Percentiles rank a stretch among this genome's conserved stretches.
Conservation (phyloP, 1,140 invertebrate species). For the Tetragnatha versicolor region DNA sequence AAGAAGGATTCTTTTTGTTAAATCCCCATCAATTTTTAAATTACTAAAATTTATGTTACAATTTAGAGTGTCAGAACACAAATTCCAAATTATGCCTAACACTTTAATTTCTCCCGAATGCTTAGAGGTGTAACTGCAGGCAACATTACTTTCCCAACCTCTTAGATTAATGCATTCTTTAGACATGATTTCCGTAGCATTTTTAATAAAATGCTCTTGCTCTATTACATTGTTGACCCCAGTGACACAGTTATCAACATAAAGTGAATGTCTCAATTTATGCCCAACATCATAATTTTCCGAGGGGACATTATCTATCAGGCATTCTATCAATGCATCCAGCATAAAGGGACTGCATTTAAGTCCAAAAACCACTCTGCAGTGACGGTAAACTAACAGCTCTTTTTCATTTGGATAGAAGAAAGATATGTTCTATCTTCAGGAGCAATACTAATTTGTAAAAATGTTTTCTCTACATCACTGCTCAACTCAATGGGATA, state of each 20-base stretch:
- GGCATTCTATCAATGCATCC: not conserved
- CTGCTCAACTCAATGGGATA: conserved; percentile 61
- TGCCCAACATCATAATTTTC: not conserved
- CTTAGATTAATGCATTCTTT: conserved; percentile 11
- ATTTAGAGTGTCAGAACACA: not conserved
- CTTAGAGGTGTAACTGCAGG: not conserved
- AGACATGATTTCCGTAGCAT: not conserved
- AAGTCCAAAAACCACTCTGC: not conserved
- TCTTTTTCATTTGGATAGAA: not conserved
- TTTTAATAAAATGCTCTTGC: not conserved
- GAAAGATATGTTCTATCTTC: conserved; percentile 6
- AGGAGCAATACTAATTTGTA: conserved; percentile 60
- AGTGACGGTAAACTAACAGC: not conserved
- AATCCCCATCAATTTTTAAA: not conserved
- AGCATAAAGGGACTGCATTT: not conserved
- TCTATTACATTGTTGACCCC: not conserved
- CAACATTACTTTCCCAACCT: conserved; percentile 9
- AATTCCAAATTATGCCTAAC: conserved; percentile 7
- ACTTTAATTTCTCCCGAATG: too few relatives aligned
- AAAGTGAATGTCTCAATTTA: conserved; percentile 13
- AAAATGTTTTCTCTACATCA: conserved; percentile 65
- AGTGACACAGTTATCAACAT: conserved; percentile 25
- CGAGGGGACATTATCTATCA: not conserved
- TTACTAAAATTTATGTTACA: not conserved
- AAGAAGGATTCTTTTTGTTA: too few relatives aligned